Evolutionary conservation across 2,113 vertebrate genomes (phyloP), one percentile per base, ranked within the genome.

Genomic region (Meriones unguiculatus): DNA sequence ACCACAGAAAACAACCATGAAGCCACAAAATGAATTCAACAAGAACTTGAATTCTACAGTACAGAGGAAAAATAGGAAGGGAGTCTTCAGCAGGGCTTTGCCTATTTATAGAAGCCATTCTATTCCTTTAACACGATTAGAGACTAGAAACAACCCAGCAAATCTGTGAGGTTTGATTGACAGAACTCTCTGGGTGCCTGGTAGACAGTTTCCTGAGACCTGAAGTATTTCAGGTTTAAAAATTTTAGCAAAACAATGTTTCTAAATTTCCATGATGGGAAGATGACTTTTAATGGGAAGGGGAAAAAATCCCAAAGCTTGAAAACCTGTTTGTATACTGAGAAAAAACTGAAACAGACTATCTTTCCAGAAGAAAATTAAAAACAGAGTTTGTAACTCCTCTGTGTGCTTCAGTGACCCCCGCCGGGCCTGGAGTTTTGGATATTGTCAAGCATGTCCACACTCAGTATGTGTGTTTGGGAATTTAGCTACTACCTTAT

Each of bases 291-390:
- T 77, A 73, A 54, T 65, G 72, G n/a, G 8, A 81, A 54, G 59
- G 41, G 32, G 54, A 59, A 92, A 69, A 86, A 52, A 4, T 72
- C 25, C 41, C 87, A 94, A 87, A 87, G 20, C 10, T 82, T 7
- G 30, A 84, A 96, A 92, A 54, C 81, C 35, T 70, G 80, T 76
- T 35, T 87, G 15, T 14, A 93, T 46, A 87, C 4, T 87, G 28
- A 93, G 64, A 90, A 93, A 93, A 97, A 89, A 70, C 52, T 62
- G 22, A 95, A 96, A 93, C 30, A 69, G 7, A 85, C 24, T 75
- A 17, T 38, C 87, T 35, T 86, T 86, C 41, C 87, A 59, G 81
- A 92, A 91, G 32, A 87, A 85, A 95, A 80, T 70, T 70, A 52
- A 90, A 84, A 87, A 35, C 52, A 85, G 35, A 76, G 41, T 70